Evolutionary conservation across 92 coral and sea anemone genomes (phyloP), one percentile per base, ranked within the genome.

Genomic region (Metridium senile): DNA sequence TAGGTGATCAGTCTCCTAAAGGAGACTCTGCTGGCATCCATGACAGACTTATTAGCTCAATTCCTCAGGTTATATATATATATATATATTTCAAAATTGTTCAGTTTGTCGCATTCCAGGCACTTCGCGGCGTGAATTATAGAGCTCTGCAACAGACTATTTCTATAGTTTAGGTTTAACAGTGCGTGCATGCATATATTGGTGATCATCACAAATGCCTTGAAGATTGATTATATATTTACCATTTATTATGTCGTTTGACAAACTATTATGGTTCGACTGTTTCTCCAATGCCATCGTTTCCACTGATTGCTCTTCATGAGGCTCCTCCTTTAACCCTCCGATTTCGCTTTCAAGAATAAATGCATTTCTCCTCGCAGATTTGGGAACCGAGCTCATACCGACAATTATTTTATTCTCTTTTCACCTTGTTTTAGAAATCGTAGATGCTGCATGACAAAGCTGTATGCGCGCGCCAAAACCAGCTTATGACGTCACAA

Each of bases 401-500:
- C 49, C 13, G 49, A 6, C 13, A 6, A 39, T 39, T 39, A 39
- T n/a, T 39, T 39, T 6, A 39, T 39, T 39, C 13, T 39, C 49
- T 39, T 39, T 39, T 39, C 6, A 13, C 13, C 49, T 39, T 39
- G 49, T 39, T 39, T 13, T 39, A 6, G 49, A 39, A 39, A 4
- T n/a, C n/a, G n/a, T 4, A 39, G 49, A 4, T 39, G 49, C 13
- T 39, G 6, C 49, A 39, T 39, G 49, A 13, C 13, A 39, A 13
- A 13, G 49, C 49, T n/a, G 49, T 13, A 13, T 39, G 69, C 69
- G 69, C 69, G 69, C 45, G 69, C 22, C 39, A 28, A 63, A 63
- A 63, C 1, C 69, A 31, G 27, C 69, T 63, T 63, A 31, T 63
- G 69, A 63, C 45, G 69, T 63, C 69, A 63, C 20, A 22, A 63